Evolutionary conservation across 2,888 invertebrate genomes (phyloP).

Genomic region (Eubasilissa splendida): DNA sequence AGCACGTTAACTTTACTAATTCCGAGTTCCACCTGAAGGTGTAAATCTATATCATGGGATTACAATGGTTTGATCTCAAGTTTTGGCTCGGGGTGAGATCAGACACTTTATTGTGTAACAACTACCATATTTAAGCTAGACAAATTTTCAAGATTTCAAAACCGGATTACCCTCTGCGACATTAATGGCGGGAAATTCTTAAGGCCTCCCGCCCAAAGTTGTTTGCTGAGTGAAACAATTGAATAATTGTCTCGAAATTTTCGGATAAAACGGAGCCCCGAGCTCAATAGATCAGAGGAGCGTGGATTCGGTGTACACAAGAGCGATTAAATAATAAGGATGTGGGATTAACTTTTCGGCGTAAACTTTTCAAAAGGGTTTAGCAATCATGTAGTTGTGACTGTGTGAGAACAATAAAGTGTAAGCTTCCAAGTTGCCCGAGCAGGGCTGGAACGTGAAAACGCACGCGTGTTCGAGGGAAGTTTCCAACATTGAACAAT

Average conservation of each 20-base stretch:
- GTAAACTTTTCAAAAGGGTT: slow-evolving; percentile 37
- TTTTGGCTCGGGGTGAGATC: slow-evolving; percentile 11
- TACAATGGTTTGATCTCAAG: slow-evolving; percentile 47
- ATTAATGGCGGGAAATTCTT: slow-evolving; percentile 35
- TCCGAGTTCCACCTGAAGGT: slow-evolving; percentile 46
- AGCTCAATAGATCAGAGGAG: slow-evolving; percentile 32
- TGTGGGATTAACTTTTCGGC: slow-evolving; percentile 40
- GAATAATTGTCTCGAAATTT: slow-evolving; percentile 45
- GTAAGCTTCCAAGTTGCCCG: slow-evolving; percentile 36
- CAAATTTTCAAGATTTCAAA: slow-evolving; percentile 45
- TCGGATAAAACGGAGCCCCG: slow-evolving; percentile 12
- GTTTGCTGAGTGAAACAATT: slow-evolving; percentile 45
- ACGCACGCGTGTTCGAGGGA: slow-evolving; percentile 45
- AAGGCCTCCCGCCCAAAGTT: slow-evolving; percentile 26
- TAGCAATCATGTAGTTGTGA: slow-evolving; percentile 44
- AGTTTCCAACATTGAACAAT: slow-evolving; percentile 42
- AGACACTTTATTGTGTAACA: slow-evolving; percentile 47
- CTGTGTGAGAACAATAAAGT: slow-evolving; percentile 41
- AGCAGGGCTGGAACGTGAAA: slow-evolving; percentile 38
- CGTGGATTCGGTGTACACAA: slow-evolving; percentile 18
- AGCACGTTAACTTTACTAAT: slow-evolving; percentile 46
- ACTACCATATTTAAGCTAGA: slow-evolving; percentile 48
- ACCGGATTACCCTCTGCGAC: slow-evolving; percentile 21
- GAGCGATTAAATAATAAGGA: slow-evolving; percentile 44
- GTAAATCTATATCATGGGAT: slow-evolving; percentile 48